Evolutionary conservation across 2,888 invertebrate genomes (phyloP), one percentile per base, ranked within the genome.

Genomic region (Mechanitis mazaeus): DNA sequence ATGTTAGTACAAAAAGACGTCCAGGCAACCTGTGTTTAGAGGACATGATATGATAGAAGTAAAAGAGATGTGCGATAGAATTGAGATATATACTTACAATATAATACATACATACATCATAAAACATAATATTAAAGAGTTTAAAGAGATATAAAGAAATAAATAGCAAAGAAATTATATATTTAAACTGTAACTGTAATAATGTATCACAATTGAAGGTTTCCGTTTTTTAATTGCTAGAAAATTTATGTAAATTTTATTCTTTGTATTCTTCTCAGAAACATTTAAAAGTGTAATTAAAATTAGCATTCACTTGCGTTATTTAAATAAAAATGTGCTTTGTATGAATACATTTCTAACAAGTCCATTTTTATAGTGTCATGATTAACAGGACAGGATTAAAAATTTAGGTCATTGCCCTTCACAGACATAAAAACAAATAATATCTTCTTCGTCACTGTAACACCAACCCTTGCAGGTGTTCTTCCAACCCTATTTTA

Each of bases 401-500:
- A 35, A 35, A 35, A 35, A 35, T 5, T 35, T 4, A 35, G 35
- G 35, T 2, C 35, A 35, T 33, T 54, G 45, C 55, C 45, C 33
- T 55, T n/a, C 33, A n/a, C n/a, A 1, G 0, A 57, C 20, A 38
- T 2, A 9, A 38, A 11, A 33, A 33, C 3, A 35, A 28, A 5
- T 50, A n/a, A 57, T 20, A 46, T 12, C 33, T 45, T 56, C 47
- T 56, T 56, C 60, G 69, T 67, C 69, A 72, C 61, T 67, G 81
- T 83, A 87, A 86, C 84, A 79, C 76, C 50, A 31, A 50, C 28
- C 6, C 50, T 89, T 87, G 46, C 89, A 95, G 95, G 95, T 98
- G 63, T 98, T 98, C 91, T 95, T 96, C 87, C 97, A 98, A 89
- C 99, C 97, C 31, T 99, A 99, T 87, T 99, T 98, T 90, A 99